Evolutionary conservation across 2,888 invertebrate genomes (phyloP).

Genomic region (Drosophila hamatofila): DNA sequence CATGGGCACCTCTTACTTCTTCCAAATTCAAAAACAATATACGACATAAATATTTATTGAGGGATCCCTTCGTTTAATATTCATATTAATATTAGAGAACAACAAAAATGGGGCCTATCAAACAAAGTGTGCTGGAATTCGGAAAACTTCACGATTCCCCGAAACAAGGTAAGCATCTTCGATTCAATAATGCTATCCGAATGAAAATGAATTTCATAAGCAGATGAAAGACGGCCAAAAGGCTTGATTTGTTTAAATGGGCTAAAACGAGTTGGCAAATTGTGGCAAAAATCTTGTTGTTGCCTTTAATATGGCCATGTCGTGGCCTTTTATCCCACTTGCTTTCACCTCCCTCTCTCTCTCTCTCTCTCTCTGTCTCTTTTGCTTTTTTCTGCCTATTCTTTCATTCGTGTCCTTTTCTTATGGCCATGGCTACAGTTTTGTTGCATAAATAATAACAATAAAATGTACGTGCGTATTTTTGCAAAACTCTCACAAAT

Average conservation of each 20-base stretch:
- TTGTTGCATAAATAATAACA: conserved; percentile 69
- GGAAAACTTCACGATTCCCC: not conserved
- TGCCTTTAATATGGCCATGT: conserved; percentile 39
- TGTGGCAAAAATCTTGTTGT: conserved; percentile 29
- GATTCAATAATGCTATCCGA: not conserved
- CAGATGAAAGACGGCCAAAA: conserved; percentile 6
- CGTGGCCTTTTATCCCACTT: conserved; percentile 31
- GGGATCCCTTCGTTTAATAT: not conserved
- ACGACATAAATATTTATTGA: conserved; percentile 1
- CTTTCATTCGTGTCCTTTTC: conserved; percentile 1
- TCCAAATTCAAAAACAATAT: not conserved
- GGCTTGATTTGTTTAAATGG: conserved; percentile 14
- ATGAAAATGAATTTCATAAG: conserved; percentile 2
- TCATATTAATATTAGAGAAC: not conserved
- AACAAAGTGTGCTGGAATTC: not conserved
- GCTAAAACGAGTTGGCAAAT: conserved; percentile 52
- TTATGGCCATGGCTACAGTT: conserved; percentile 37
- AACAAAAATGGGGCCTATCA: not conserved
- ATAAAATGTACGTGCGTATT: conserved; percentile 66
- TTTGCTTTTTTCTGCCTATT: not conserved
- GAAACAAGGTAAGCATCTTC: not conserved
- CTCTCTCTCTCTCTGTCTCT: too few species aligned
- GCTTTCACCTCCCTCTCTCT: too few species aligned
- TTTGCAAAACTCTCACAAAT: conserved; percentile 58
- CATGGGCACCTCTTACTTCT: not conserved